Base-by-base conservation (phyloP, 2,888 invertebrate genomes). In the Scaptodrosophila latifasciaeformis region DNA sequence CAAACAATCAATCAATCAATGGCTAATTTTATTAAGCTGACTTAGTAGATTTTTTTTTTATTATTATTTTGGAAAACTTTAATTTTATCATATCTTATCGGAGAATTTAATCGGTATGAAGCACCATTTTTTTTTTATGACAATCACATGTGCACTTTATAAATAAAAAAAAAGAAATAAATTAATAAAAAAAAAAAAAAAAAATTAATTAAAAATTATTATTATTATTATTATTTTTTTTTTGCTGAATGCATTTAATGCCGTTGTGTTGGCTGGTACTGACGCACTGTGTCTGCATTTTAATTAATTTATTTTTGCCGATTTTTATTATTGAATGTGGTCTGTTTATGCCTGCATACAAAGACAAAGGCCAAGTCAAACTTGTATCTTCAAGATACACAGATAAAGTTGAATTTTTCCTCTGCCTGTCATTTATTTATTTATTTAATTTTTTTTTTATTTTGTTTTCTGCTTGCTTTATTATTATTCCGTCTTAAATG, bases 231-330 rank as follows among this genome's bases (percentile, higher is more conserved):
- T n/a, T n/a, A n/a, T n/a, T n/a, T n/a, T n/a, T n/a, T n/a, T n/a
- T n/a, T n/a, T n/a, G n/a, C n/a, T n/a, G n/a, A n/a, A n/a, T n/a
- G n/a, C n/a, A n/a, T n/a, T n/a, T n/a, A n/a, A n/a, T n/a, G n/a
- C 12, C 27, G 9, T 10, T 10, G 4, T n/a, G 56, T 47, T 58
- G 58, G 57, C 54, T 58, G 58, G 27, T 13, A 34, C 40, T n/a
- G n/a, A n/a, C n/a, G n/a, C n/a, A n/a, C n/a, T n/a, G 24, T 24
- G 76, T 59, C 59, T 71, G 71, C 65, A 72, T 76, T 74, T 74
- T 74, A 80, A 74, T 74, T 74, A 81, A 76, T 76, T 76, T 76
- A 76, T 76, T 76, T 81, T 68, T 66, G 75, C 67, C 75, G 75
- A 75, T 75, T 65, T 77, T 59, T 74, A 56, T 71, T 58, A 51